A percentile compares a stretch with the other conserved stretches of the same genome.
phyloP scores from a whole-genome alignment of 2,888 invertebrate genomes.

The Epinotia ramella region DNA sequence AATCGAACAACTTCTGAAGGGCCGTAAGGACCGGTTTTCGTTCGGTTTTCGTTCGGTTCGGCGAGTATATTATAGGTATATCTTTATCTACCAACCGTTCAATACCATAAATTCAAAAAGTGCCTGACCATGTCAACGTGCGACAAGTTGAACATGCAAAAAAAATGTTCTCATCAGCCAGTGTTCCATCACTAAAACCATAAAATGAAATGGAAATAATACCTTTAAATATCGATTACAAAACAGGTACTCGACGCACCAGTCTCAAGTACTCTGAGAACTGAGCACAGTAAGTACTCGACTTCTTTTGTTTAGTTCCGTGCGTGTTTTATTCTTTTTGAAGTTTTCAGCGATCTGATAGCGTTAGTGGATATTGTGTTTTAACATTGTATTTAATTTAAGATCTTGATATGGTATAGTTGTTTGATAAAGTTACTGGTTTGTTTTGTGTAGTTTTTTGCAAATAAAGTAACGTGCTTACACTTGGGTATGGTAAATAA shows the following conservation, averaged over 20 bases:
- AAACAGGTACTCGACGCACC: slow-evolving; percentile 46
- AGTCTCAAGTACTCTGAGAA: slow-evolving; percentile 45
- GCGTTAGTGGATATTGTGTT: slow-evolving; percentile 44
- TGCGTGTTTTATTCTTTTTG: slow-evolving; percentile 50
- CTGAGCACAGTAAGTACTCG: slow-evolving; percentile 34
- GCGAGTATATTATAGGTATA: no score
- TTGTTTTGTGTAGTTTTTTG: slow-evolving; percentile 32
- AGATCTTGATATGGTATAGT: slow-evolving; percentile 47
- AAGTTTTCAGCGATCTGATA: slow-evolving; percentile 56
- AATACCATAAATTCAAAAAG: background rate
- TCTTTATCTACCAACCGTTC: no score
- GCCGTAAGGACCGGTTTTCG: no score
- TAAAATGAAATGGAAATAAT: slow-evolving; percentile 25
- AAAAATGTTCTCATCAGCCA: slow-evolving; percentile 21
- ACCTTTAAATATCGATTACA: slow-evolving; percentile 71
- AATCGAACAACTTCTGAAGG: no score
- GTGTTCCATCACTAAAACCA: slow-evolving; percentile 10
- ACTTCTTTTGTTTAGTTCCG: slow-evolving; percentile 42
- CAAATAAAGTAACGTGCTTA: background rate
- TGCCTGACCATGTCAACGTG: background rate
- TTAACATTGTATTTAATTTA: slow-evolving; percentile 53
- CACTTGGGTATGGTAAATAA: background rate
- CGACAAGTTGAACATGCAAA: background rate
- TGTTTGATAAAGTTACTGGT: slow-evolving; percentile 45
- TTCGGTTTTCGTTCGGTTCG: no score